These are phyloP conservation scores for Corythornis cristatus DNA, from an alignment of 2,113 vertebrate species.

Conservation along the genomic window DNA sequence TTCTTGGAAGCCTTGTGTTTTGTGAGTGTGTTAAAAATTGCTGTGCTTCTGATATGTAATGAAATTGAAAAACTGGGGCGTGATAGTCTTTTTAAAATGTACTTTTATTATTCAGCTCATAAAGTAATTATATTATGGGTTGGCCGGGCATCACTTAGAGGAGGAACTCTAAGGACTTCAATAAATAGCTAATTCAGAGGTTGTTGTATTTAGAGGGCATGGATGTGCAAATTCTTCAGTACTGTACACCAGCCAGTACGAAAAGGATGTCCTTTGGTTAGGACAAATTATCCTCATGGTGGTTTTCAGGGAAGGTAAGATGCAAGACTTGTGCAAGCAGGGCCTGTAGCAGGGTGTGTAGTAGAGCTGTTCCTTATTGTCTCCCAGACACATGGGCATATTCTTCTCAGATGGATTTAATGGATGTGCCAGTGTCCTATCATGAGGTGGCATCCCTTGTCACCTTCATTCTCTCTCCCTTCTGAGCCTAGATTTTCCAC, in stretches of 20 bases:
- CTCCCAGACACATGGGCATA: neutral
- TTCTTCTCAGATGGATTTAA: slow-evolving; percentile 3
- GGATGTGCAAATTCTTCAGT: neutral
- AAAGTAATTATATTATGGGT: neutral
- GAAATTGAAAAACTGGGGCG: neutral
- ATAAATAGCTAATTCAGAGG: neutral
- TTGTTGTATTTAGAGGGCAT: neutral
- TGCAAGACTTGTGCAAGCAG: neutral
- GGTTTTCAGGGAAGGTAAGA: neutral
- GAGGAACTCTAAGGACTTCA: neutral
- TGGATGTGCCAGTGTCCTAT: neutral
- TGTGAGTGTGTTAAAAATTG: neutral
- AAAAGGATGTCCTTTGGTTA: neutral
- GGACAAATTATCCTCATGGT: neutral
- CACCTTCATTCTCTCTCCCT: neutral
- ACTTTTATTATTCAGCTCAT: neutral
- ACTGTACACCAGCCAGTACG: neutral
- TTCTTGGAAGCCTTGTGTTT: slow-evolving; percentile 32
- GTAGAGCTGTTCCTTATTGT: neutral
- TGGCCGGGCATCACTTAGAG: neutral
- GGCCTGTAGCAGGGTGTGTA: neutral
- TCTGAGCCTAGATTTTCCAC: neutral
- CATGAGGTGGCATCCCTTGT: neutral
- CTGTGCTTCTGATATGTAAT: neutral
- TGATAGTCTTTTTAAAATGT: neutral